Percentiles rank a stretch among this genome's conserved stretches.
Conservation (phyloP, 2,797 vertebrate genomes). For the Semaprochilodus insignis region DNA sequence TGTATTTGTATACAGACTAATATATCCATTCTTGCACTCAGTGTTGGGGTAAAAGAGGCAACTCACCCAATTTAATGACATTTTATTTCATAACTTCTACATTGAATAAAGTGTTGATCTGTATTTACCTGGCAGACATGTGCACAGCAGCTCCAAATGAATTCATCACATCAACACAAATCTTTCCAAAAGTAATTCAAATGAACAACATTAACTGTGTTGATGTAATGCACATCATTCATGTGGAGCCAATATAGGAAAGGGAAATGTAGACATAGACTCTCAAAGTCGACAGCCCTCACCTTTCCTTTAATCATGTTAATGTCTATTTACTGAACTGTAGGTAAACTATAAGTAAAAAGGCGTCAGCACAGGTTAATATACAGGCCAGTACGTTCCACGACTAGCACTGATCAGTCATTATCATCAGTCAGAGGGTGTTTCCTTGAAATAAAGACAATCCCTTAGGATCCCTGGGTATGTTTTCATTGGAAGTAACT, state of each 20-base stretch:
- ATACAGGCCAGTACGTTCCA: not conserved
- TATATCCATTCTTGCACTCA: not conserved
- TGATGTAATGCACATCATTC: too few relatives aligned
- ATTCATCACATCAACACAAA: too few relatives aligned
- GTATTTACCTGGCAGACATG: too few relatives aligned
- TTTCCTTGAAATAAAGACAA: conserved; percentile 21
- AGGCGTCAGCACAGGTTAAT: not conserved
- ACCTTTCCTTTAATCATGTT: conserved; percentile 2
- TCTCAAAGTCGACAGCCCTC: not conserved
- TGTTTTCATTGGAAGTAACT: conserved; percentile 65
- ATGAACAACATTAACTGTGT: too few relatives aligned
- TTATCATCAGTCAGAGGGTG: conserved; percentile 17
- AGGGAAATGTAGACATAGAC: conserved; percentile 8
- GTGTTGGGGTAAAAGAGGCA: not conserved
- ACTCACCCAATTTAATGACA: not conserved
- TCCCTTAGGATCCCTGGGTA: conserved; percentile 25
- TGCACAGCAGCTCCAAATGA: too few relatives aligned
- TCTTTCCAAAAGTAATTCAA: too few relatives aligned
- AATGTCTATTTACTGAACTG: not conserved
- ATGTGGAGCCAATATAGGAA: too few relatives aligned
- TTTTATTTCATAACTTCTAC: not conserved
- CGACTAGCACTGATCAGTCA: not conserved
- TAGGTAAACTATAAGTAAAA: not conserved
- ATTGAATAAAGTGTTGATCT: too few relatives aligned
- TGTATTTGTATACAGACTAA: not conserved